Conservation (phyloP, 2,888 invertebrate genomes). For the Ceriagrion tenellum region DNA sequence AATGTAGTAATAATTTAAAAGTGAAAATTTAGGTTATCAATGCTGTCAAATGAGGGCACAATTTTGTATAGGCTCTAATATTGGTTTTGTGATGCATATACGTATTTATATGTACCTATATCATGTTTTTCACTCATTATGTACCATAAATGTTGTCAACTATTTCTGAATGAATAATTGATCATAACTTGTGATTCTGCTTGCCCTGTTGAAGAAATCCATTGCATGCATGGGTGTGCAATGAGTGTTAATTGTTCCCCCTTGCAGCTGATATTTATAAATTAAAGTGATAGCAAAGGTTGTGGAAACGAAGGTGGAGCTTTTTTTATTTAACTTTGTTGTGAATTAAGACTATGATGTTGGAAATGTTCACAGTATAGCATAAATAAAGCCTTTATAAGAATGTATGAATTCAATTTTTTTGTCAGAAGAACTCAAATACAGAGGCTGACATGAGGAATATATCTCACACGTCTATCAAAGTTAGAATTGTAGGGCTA, state of each 20-base stretch:
- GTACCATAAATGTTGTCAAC: too few relatives aligned
- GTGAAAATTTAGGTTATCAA: neutral
- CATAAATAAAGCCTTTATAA: constrained; percentile 4
- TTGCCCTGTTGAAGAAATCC: neutral
- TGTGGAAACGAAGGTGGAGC: constrained; percentile 35
- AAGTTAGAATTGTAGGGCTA: too few relatives aligned
- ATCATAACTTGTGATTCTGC: neutral
- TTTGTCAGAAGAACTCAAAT: neutral
- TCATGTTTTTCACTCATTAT: neutral
- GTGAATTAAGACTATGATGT: neutral
- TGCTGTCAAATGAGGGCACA: neutral
- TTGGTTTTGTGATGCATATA: neutral
- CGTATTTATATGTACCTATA: neutral
- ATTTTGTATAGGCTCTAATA: neutral
- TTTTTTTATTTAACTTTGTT: constrained; percentile 44
- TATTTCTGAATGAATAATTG: neutral
- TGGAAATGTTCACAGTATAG: constrained; percentile 28
- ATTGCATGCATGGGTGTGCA: neutral
- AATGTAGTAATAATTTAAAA: neutral
- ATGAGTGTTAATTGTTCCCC: constrained; percentile 45
- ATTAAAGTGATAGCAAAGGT: constrained; percentile 61
- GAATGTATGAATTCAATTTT: neutral
- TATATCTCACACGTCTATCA: too few relatives aligned
- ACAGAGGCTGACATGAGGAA: too few relatives aligned
- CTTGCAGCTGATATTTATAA: constrained; percentile 7